These are phyloP conservation scores for Campylorhamphus procurvoides DNA, from an alignment of 2,113 vertebrate genomes.

Conservation along the genomic window DNA sequence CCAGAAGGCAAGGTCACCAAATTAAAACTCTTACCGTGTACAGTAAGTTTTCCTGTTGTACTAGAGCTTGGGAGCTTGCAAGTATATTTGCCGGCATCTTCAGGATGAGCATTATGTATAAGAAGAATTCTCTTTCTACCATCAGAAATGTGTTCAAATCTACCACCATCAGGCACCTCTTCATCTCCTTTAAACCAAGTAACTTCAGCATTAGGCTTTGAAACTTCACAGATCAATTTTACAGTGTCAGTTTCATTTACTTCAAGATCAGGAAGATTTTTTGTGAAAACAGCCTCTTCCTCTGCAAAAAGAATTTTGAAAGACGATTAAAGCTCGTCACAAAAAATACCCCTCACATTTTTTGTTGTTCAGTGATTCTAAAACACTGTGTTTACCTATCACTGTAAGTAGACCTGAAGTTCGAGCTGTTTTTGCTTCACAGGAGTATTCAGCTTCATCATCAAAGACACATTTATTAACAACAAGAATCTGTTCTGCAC, in stretches of 20 bases:
- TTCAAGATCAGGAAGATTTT: conserved; percentile 93
- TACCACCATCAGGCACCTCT: conserved; percentile 91
- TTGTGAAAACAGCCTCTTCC: conserved; percentile 94
- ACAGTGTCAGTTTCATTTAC: conserved; percentile 93
- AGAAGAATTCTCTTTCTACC: conserved; percentile 90
- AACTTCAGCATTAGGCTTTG: conserved; percentile 90
- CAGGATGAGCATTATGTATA: conserved; percentile 86
- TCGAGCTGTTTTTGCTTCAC: conserved; percentile 90
- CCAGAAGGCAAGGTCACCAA: not conserved
- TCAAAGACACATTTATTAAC: conserved; percentile 90
- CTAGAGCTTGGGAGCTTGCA: conserved; percentile 85
- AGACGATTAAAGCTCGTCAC: not conserved
- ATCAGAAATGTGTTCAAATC: conserved; percentile 88
- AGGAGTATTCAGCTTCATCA: conserved; percentile 97
- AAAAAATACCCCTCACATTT: not conserved
- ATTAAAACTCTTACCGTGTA: conserved; percentile 81
- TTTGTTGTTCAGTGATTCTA: not conserved
- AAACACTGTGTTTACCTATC: conserved; percentile 79
- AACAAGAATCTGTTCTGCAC: conserved; percentile 87
- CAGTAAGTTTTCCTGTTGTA: conserved; percentile 87
- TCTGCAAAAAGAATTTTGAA: conserved; percentile 77
- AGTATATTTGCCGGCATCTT: conserved; percentile 87
- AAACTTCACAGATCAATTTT: conserved; percentile 94
- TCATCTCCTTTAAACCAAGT: conserved; percentile 90
- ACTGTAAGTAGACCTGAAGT: conserved; percentile 93